Conservation (phyloP, 2,113 vertebrate species). For the Oreocharis arfaki region DNA sequence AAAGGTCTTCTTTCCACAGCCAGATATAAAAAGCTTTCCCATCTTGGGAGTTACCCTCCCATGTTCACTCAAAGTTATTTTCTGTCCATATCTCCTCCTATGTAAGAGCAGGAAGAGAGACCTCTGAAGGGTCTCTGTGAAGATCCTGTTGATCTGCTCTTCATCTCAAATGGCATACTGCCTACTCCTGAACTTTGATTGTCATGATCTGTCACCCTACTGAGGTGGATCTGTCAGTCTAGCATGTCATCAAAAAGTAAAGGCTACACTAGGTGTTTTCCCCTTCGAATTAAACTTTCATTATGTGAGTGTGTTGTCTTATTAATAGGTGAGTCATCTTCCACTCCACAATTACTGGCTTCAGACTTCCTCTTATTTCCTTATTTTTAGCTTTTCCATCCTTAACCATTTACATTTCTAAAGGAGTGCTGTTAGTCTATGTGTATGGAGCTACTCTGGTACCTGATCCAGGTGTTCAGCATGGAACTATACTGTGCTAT, state of each 20-base stretch:
- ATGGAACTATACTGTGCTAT: neutral
- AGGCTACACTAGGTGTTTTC: neutral
- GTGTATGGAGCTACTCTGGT: neutral
- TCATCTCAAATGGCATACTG: neutral
- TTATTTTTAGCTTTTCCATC: neutral
- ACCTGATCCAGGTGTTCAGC: neutral
- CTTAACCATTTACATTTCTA: neutral
- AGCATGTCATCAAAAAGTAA: neutral
- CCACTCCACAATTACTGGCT: neutral
- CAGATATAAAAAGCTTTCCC: neutral
- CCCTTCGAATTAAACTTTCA: neutral
- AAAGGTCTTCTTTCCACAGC: neutral
- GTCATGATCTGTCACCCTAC: neutral
- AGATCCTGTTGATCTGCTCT: neutral
- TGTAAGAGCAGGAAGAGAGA: neutral
- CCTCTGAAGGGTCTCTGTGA: neutral
- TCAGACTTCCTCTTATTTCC: neutral
- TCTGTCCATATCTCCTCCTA: neutral
- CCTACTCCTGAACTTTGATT: neutral
- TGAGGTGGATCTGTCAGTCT: neutral
- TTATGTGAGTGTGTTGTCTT: neutral
- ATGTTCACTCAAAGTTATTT: neutral
- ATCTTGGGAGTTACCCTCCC: neutral
- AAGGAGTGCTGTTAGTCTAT: neutral
- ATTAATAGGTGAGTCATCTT: neutral